phyloP scores from a whole-genome alignment of 1,140 invertebrate genomes.

The Aphidius gifuensis region DNA sequence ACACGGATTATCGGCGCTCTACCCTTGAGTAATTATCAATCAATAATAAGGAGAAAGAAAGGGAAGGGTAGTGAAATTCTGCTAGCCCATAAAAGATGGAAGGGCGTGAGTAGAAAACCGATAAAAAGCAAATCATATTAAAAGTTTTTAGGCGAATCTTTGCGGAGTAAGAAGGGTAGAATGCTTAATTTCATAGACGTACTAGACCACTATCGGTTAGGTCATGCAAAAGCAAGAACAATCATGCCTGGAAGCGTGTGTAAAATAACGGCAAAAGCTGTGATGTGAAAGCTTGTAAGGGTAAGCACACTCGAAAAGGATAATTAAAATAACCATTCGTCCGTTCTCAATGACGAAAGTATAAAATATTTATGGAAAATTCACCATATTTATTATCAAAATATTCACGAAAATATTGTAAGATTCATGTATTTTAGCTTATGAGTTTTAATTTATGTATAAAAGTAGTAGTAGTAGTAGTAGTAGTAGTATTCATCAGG shows the following conservation, averaged over 20 bases:
- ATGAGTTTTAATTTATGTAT: too few relatives aligned
- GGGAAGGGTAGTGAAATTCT: constrained; percentile 6
- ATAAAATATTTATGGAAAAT: too few relatives aligned
- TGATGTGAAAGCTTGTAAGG: constrained; percentile 9
- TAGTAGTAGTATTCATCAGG: too few relatives aligned
- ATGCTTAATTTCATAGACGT: constrained; percentile 30
- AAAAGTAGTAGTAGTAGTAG: too few relatives aligned
- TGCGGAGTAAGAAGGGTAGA: constrained; percentile 22
- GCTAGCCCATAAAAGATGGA: not conserved
- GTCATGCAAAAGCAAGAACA: constrained; percentile 31
- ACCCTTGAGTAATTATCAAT: constrained; percentile 24
- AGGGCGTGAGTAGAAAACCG: constrained; percentile 4
- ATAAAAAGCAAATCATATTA: constrained; percentile 24
- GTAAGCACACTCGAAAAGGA: constrained; percentile 22
- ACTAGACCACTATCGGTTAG: constrained; percentile 8
- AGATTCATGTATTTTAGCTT: too few relatives aligned
- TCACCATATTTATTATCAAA: too few relatives aligned
- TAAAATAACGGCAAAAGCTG: constrained; percentile 14
- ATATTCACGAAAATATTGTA: too few relatives aligned
- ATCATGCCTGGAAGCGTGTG: constrained; percentile 29
- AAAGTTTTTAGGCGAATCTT: constrained; percentile 5
- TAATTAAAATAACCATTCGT: constrained; percentile 31
- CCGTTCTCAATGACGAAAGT: constrained; percentile 3
- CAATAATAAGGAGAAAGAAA: not conserved
- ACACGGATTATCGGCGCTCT: constrained; percentile 18